These are phyloP conservation scores for Phrynocephalus versicolor DNA, from an alignment of 2,113 vertebrate species.

Conservation along the genomic window DNA sequence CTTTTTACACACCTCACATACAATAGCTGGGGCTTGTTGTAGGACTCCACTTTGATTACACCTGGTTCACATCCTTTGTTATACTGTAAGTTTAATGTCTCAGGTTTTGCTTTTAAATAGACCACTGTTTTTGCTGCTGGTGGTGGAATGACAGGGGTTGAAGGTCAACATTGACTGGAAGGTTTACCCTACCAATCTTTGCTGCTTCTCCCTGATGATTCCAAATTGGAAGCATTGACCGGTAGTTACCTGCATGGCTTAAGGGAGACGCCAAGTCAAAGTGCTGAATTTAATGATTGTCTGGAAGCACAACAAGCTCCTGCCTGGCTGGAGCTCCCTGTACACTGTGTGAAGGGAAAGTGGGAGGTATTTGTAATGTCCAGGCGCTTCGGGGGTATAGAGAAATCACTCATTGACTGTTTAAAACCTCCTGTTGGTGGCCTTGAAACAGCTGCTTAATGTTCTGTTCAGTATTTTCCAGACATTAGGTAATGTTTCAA, in stretches of 20 bases:
- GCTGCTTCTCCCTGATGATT: background rate
- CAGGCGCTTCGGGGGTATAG: no score
- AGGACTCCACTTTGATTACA: background rate
- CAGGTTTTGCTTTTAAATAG: background rate
- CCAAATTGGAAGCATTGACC: no score
- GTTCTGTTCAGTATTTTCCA: no score
- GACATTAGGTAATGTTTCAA: no score
- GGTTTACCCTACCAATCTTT: background rate
- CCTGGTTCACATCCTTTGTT: background rate
- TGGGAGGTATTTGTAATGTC: no score
- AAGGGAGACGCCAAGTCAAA: background rate
- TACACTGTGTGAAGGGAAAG: background rate
- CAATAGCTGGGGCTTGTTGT: no score
- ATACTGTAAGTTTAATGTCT: background rate
- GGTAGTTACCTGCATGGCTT: background rate
- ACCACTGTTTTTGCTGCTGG: background rate
- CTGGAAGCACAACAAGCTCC: background rate
- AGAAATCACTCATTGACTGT: no score
- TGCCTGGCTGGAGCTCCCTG: background rate
- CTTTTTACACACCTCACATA: no score
- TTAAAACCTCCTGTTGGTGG: no score
- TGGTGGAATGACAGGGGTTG: background rate
- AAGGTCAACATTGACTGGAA: background rate
- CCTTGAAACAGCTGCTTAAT: no score
- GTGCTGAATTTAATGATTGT: fast-evolving